Conservation (phyloP, 53 echinoderm and acorn worm species). For the Paracentrotus lividus region DNA sequence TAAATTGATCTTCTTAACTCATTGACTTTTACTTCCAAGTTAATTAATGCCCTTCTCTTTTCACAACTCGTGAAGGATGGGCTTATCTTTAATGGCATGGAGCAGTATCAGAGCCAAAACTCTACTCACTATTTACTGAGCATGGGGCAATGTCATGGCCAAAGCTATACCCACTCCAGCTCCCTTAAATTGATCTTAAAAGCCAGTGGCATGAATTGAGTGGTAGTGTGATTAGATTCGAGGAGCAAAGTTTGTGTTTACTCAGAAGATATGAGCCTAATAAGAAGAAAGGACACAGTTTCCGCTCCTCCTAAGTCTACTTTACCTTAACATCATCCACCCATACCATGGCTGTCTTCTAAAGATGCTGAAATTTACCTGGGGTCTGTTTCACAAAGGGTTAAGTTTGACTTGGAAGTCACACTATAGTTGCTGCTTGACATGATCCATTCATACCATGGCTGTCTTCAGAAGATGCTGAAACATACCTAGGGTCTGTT, state of each 20-base stretch:
- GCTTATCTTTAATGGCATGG: too few species aligned
- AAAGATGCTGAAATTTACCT: conserved; percentile 7
- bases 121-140: too few species aligned
- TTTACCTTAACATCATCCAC: background rate
- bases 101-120: too few species aligned
- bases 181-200: conserved; percentile 42
- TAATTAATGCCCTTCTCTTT: too few species aligned
- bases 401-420: too few species aligned
- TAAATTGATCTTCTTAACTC: too few species aligned
- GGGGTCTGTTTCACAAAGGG: too few species aligned
- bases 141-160: conserved; percentile 14
- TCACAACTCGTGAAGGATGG: too few species aligned
- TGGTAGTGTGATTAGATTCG: conserved; percentile 1
- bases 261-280: conserved; percentile 45
- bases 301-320: background rate
- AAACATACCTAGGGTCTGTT: too few species aligned
- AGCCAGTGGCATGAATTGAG: conserved; percentile 28
- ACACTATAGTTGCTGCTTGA: too few species aligned
- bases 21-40: too few species aligned
- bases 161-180: background rate
- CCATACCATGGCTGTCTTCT: background rate
- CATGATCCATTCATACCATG: background rate
- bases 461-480: conserved; percentile 38
- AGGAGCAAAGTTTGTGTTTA: conserved; percentile 53
- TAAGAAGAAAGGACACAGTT: conserved; percentile 33